Evolutionary conservation across 30 jellyfish, hydroid and myxozoan genomes (phyloP), one percentile per base, ranked within the genome.

Genomic region (Rhopilema esculentum): DNA sequence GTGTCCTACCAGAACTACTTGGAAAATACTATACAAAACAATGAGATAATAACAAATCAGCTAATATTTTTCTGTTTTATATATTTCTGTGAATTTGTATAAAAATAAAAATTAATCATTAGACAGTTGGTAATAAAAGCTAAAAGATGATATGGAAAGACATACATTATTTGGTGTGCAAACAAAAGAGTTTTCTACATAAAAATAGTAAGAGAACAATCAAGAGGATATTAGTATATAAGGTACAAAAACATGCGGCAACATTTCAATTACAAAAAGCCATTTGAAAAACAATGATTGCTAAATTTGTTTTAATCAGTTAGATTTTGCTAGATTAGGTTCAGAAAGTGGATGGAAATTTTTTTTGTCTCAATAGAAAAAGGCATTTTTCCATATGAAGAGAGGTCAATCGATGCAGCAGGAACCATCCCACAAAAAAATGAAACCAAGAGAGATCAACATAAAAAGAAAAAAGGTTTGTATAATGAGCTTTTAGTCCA

Each of bases 341-440:
- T 40, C 57, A 40, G 57, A 40, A 40, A 40, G 57, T 40, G 57
- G 57, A 40, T 40, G 57, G 57, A 40, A 40, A 40, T 12, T 40
- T 2, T 40, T 40, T 40, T 12, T 40, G 57, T 40, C 57, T 40
- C 57, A 12, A 40, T 40, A 40, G 57, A 40, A 40, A 40, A 40
- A 40, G 57, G 57, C 57, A 40, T 40, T 40, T 40, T 40, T 40
- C 57, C 57, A 40, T 40, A 2, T 40, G 57, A 6, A 40, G 57
- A 12, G 12, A 40, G 57, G 57, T 40, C 57, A 40, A 40, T 40
- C 57, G 57, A 40, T 40, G 57, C 57, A 40, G 57, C 57, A 40
- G 81, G 81, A 70, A 70, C 81, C 81, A 70, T 70, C 33, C 81
- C 81, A 70, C 81, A 19, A 70, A 69, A 69, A 69, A 69, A 4